phyloP scores from a whole-genome alignment of 2,888 invertebrate genomes.

The Cephus spinipes region DNA sequence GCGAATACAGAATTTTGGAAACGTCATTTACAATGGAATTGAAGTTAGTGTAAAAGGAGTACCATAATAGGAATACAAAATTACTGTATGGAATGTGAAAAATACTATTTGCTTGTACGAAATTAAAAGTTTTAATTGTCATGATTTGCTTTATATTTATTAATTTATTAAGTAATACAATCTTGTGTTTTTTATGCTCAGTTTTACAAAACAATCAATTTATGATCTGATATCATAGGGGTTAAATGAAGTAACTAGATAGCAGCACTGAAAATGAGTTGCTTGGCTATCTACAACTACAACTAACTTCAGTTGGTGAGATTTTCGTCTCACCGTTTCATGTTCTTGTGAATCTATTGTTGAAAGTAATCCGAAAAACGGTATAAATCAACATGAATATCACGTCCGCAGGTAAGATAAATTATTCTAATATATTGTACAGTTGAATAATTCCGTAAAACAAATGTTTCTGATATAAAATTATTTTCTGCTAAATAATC shows the following conservation, averaged over 20 bases:
- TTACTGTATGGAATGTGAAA: background rate
- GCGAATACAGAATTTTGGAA: background rate
- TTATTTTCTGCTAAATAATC: constrained; percentile 3
- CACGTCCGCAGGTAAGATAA: constrained; percentile 63
- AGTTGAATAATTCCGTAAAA: background rate
- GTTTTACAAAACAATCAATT: background rate
- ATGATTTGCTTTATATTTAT: background rate
- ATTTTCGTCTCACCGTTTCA: constrained; percentile 26
- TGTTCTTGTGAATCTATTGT: constrained; percentile 16
- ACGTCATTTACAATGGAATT: background rate
- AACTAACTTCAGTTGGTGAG: constrained; percentile 26
- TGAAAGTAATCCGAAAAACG: constrained; percentile 15
- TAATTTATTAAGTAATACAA: background rate
- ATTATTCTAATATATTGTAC: background rate
- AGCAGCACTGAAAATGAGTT: background rate
- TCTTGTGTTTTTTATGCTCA: background rate
- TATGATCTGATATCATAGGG: background rate
- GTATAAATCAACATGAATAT: constrained; percentile 61
- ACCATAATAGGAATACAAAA: background rate
- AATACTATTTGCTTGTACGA: background rate
- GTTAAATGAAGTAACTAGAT: background rate
- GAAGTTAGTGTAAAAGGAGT: background rate
- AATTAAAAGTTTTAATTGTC: background rate
- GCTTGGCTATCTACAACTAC: constrained; percentile 12
- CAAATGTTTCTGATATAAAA: constrained; percentile 1